Conservation (phyloP, 2,888 invertebrate genomes). For the Lottia scabra region DNA sequence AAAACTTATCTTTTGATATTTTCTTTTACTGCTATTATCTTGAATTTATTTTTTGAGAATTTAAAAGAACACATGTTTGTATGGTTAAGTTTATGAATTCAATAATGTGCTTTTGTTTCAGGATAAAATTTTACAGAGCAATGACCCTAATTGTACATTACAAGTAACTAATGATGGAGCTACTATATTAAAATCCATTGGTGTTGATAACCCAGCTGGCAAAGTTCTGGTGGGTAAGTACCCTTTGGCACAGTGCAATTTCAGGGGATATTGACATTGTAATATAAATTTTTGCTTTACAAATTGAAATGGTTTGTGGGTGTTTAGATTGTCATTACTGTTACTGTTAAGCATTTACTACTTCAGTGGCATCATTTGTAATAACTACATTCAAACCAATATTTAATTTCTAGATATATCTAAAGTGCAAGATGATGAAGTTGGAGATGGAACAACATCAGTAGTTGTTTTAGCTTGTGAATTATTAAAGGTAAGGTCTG, state of each 20-base stretch:
- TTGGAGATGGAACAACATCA: conserved; percentile 99
- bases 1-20: neutral
- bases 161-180: conserved; percentile 99
- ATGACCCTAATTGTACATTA: conserved; percentile 73
- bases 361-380: too few relatives aligned
- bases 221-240: conserved; percentile 88
- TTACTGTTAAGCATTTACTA: too few relatives aligned
- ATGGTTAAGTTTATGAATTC: neutral
- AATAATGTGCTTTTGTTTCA: conserved; percentile 38
- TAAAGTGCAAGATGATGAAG: conserved; percentile 98
- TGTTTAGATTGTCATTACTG: too few relatives aligned
- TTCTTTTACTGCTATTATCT: neutral
- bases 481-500: conserved; percentile 76
- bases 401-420: conserved; percentile 85
- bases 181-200: conserved; percentile 94
- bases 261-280: too few relatives aligned
- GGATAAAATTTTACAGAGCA: conserved; percentile 73
- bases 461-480: conserved; percentile 97
- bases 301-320: too few relatives aligned
- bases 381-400: too few relatives aligned
- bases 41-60: neutral
- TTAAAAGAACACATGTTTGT: too few relatives aligned
- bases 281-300: too few relatives aligned
- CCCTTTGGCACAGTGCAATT: too few relatives aligned
- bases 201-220: conserved; percentile 98